Percentiles rank a stretch among this genome's conserved stretches.
Evolutionary conservation across 2,888 invertebrate species (phyloP).

Genomic region (Leucophenga montana): DNA sequence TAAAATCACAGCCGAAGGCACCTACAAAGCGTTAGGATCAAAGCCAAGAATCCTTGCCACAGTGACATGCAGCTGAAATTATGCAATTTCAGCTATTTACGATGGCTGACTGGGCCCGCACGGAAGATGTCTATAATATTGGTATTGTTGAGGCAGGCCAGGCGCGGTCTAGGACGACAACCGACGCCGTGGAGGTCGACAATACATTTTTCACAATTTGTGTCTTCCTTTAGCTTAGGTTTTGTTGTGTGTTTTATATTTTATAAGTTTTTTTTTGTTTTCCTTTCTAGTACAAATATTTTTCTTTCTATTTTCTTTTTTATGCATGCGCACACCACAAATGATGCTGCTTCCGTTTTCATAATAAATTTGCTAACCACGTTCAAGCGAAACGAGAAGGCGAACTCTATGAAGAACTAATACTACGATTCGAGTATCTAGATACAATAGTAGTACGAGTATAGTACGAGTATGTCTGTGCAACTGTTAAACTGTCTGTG

Average conservation of each 20-base stretch:
- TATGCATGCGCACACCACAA: conserved; percentile 17
- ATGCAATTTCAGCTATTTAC: conserved; percentile 69
- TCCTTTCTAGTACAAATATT: conserved; percentile 19
- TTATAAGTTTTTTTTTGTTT: conserved; percentile 16
- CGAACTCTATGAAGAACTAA: too few species aligned
- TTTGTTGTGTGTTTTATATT: background rate
- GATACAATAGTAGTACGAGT: too few species aligned
- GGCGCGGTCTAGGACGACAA: conserved; percentile 1
- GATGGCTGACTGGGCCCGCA: conserved; percentile 38
- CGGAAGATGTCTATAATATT: conserved; percentile 3
- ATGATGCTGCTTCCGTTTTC: conserved; percentile 44
- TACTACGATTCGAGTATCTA: too few species aligned
- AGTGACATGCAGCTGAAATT: conserved; percentile 66
- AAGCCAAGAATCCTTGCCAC: conserved; percentile 46
- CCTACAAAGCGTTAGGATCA: background rate
- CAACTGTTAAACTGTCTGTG: too few species aligned
- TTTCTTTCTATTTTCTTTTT: conserved; percentile 13
- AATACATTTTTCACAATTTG: background rate
- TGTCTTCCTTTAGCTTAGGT: conserved; percentile 45
- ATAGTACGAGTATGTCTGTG: too few species aligned
- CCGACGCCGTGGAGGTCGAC: too few species aligned
- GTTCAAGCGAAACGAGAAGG: conserved; percentile 41
- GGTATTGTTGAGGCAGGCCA: conserved; percentile 36
- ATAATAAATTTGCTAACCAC: conserved; percentile 63
- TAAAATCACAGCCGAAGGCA: too few species aligned